Evolutionary conservation across 2,113 vertebrate genomes (phyloP).

Genomic region (Bos javanicus): DNA sequence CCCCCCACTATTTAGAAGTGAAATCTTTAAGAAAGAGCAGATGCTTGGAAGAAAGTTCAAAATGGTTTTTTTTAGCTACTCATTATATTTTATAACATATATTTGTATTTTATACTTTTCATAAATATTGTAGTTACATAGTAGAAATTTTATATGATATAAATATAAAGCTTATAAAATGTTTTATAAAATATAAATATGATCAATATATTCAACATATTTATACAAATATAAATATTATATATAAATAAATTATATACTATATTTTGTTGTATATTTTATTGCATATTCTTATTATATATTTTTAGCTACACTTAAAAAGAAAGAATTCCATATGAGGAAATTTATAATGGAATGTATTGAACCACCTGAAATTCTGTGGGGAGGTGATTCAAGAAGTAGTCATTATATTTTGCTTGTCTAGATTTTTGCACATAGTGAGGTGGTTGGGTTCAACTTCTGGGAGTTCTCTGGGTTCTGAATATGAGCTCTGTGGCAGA

Average conservation of each 20-base stretch:
- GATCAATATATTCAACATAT: background rate
- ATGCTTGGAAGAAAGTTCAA: background rate
- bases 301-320: conserved; percentile 20
- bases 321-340: background rate
- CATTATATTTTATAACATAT: background rate
- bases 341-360: conserved; percentile 27
- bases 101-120: background rate
- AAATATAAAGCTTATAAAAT: background rate
- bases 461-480: background rate
- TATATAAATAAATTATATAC: background rate
- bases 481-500: background rate
- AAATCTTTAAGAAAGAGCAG: conserved; percentile 34
- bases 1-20: background rate
- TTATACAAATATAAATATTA: background rate
- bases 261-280: background rate
- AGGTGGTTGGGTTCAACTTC: background rate
- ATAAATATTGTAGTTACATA: background rate
- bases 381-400: conserved; percentile 19
- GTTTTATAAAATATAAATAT: background rate
- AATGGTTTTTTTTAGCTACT: background rate
- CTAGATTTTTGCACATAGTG: background rate
- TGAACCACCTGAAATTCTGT: conserved; percentile 23
- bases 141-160: background rate
- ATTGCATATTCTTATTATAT: conserved; percentile 3
- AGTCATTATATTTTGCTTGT: background rate